phyloP scores from a whole-genome alignment of 2,113 vertebrate genomes.

The Tyto alba region DNA sequence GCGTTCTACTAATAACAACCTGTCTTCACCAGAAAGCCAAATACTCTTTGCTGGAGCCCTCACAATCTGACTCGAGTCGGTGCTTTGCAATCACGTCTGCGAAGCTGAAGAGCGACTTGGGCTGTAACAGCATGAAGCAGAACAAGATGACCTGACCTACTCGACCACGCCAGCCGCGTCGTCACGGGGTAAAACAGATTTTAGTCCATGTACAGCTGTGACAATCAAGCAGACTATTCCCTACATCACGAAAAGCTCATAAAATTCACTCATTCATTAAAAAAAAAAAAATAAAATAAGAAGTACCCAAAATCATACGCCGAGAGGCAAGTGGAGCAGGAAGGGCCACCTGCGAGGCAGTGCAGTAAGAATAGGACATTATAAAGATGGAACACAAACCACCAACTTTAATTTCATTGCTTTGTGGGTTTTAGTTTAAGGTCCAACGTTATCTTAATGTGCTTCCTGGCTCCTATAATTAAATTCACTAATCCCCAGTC shows the following conservation, averaged over 20 bases:
- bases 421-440: constrained; percentile 41
- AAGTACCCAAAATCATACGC: rapidly evolving
- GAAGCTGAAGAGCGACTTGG: not conserved
- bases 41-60: not conserved
- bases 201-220: rapidly evolving
- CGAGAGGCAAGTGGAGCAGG: rapidly evolving
- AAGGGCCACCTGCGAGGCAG: not conserved
- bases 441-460: constrained; percentile 51
- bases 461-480: constrained; percentile 58
- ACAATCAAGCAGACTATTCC: not conserved
- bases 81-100: rapidly evolving
- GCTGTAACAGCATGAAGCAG: rapidly evolving
- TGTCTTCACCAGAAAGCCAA: not conserved
- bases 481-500: constrained; percentile 61
- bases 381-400: not conserved
- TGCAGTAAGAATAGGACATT: not conserved
- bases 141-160: not conserved
- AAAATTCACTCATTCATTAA: not conserved
- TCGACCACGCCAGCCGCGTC: rapidly evolving
- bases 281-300: not conserved
- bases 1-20: not conserved
- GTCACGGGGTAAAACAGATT: not conserved
- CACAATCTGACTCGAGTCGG: rapidly evolving
- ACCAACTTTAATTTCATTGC: not conserved
- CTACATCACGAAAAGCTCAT: not conserved